A percentile compares a stretch with the other conserved stretches of the same genome.
phyloP scores from a whole-genome alignment of 2,797 vertebrate species.

The Lagodon rhomboides region DNA sequence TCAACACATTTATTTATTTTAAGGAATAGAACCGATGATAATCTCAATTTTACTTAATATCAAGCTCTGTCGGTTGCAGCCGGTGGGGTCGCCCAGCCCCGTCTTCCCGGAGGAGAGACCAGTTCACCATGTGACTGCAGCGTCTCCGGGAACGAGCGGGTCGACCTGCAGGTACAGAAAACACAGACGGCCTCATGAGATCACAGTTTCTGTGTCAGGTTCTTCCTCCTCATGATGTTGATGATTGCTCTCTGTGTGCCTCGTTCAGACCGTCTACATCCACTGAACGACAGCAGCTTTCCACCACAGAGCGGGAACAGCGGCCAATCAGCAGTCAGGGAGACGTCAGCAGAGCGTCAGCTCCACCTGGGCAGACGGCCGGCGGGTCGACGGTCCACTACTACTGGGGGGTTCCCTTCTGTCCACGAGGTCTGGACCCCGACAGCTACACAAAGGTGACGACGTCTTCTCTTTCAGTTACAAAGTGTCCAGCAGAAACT shows the following conservation, averaged over 20 bases:
- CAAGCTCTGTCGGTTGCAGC: slow-evolving; percentile 48
- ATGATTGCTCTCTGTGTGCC: background rate
- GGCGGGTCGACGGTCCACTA: slow-evolving; percentile 86
- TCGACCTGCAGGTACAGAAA: slow-evolving; percentile 42
- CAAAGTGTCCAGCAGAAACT: background rate
- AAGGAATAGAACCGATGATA: background rate
- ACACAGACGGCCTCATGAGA: background rate
- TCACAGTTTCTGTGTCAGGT: background rate
- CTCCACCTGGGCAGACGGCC: background rate
- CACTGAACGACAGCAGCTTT: background rate
- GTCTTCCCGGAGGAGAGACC: slow-evolving; percentile 75
- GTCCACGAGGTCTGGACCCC: slow-evolving; percentile 92
- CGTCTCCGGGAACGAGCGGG: background rate
- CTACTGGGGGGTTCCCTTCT: slow-evolving; percentile 98
- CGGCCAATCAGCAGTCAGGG: slow-evolving; percentile 1
- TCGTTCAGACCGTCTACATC: background rate
- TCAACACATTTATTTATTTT: background rate
- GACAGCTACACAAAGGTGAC: slow-evolving; percentile 91
- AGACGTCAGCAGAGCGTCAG: slow-evolving; percentile 5
- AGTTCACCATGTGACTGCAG: background rate
- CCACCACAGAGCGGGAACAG: background rate
- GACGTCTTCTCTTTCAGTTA: background rate
- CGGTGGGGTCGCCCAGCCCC: slow-evolving; percentile 83
- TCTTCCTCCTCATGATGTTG: background rate
- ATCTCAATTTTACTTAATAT: no score